These are phyloP conservation scores for Lycocorax pyrrhopterus DNA, from an alignment of 2,113 vertebrate species.

Conservation along the genomic window DNA sequence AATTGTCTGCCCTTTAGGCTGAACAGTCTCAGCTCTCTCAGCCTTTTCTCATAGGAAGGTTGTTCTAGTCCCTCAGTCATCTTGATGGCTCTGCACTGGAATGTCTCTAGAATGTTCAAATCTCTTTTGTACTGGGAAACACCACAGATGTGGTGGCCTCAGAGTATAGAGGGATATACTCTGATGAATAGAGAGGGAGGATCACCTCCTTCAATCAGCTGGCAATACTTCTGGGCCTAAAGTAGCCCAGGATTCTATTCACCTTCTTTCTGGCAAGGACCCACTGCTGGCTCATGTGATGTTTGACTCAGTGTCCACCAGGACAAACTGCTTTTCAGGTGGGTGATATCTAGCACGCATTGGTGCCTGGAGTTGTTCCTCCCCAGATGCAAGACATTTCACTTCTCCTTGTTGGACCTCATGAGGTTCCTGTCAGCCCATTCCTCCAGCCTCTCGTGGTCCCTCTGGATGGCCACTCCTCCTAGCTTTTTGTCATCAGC, in stretches of 20 bases:
- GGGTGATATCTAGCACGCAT: no score
- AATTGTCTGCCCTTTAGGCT: not conserved
- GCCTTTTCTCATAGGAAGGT: not conserved
- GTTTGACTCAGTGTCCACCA: fast-evolving
- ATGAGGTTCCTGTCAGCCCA: not conserved
- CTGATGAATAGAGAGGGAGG: not conserved
- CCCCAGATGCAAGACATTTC: not conserved
- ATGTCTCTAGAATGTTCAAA: not conserved
- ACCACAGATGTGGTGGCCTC: not conserved
- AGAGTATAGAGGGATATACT: no score
- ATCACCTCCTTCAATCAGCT: no score
- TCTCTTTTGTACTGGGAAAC: not conserved
- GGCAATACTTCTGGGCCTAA: not conserved
- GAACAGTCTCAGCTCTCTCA: not conserved
- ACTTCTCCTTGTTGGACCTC: not conserved
- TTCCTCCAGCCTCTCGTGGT: not conserved
- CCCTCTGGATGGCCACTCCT: not conserved
- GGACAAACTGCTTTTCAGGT: not conserved
- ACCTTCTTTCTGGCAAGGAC: not conserved
- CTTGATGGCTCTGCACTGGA: not conserved
- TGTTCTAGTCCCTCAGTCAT: not conserved
- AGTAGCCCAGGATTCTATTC: not conserved
- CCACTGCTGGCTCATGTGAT: not conserved
- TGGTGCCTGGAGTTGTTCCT: not conserved
- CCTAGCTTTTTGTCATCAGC: not conserved